These are phyloP conservation scores for Trachelus troglodyta DNA, from an alignment of 2,888 invertebrate genomes.

Conservation along the genomic window DNA sequence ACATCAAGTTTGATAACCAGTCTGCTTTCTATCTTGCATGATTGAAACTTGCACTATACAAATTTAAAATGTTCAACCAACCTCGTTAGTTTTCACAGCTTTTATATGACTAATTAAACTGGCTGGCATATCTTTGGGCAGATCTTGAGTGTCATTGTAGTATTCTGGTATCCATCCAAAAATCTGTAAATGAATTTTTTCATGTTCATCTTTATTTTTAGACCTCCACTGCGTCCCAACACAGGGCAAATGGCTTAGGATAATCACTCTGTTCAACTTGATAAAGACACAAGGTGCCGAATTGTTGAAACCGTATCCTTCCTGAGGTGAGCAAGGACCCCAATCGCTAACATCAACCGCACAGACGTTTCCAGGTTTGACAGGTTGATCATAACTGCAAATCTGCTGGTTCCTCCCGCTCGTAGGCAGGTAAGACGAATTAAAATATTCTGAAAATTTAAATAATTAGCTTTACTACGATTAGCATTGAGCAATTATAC, in stretches of 20 bases:
- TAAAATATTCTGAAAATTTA: slow-evolving; percentile 59
- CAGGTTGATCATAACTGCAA: slow-evolving; percentile 69
- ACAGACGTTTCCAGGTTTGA: slow-evolving; percentile 69
- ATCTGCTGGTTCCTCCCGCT: slow-evolving; percentile 69
- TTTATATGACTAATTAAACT: slow-evolving; percentile 69
- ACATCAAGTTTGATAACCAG: not conserved
- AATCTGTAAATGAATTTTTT: slow-evolving; percentile 69
- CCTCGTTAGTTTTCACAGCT: slow-evolving; percentile 17
- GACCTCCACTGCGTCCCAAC: not conserved
- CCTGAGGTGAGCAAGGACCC: slow-evolving; percentile 68
- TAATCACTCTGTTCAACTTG: slow-evolving; percentile 82
- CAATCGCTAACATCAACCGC: slow-evolving; percentile 65
- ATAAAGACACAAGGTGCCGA: slow-evolving; percentile 87
- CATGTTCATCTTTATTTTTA: slow-evolving; percentile 11
- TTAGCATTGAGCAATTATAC: not conserved
- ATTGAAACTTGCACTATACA: not conserved
- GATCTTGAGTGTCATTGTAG: slow-evolving; percentile 68
- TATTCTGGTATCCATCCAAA: slow-evolving; percentile 79
- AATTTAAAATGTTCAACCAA: slow-evolving; percentile 1
- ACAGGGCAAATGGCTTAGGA: not conserved
- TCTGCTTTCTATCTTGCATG: not conserved
- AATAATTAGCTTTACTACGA: not conserved
- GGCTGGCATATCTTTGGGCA: slow-evolving; percentile 74
- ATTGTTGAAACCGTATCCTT: slow-evolving; percentile 76
- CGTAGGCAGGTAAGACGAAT: slow-evolving; percentile 57